Evolutionary conservation across 1,140 invertebrate species (phyloP), one percentile per base, ranked within the genome.

Genomic region (Epicauta chinensis): DNA sequence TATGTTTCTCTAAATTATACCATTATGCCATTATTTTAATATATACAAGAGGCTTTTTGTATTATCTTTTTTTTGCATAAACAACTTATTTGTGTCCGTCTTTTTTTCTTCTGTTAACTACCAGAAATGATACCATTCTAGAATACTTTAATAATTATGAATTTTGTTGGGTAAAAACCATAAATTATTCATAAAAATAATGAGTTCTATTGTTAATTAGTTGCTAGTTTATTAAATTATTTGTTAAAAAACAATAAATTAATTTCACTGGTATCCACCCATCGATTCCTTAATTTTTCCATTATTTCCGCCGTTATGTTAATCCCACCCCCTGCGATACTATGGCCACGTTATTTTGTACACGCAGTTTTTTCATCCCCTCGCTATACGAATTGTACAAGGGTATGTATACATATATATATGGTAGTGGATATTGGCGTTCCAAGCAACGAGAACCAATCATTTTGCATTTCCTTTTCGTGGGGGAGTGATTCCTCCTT

Each of bases 321-420:
- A 55, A 54, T 47, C 56, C 56, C 56, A 54, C 51, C 56, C 56
- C 56, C 52, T 42, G 29, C 43, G 38, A 35, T 34, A 34, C 10
- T 34, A 54, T 49, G 52, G 52, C 46, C 23, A 41, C 53, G 51
- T 44, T 52, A 34, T 55, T 55, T 31, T 23, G 7, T 23, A 40
- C 50, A 23, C 7, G 23, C 45, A 51, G 56, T 58, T 53, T 56
- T 56, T 56, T 48, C 45, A 36, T 58, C 48, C 53, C 43, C 49
- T 39, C 56, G 43, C 56, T 45, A 42, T 53, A 46, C 40, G 23
- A 23, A 34, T 34, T 34, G 6, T 34, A 34, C 3, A 34, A 34
- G 32, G 12, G 12, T n/a, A 12, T n/a, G 11, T 3, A 12, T 14
- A n/a, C n/a, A n/a, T n/a, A n/a, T n/a, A n/a, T n/a, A n/a, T n/a